Conservation (phyloP, 2,888 invertebrate genomes). For the Seira ritae region DNA sequence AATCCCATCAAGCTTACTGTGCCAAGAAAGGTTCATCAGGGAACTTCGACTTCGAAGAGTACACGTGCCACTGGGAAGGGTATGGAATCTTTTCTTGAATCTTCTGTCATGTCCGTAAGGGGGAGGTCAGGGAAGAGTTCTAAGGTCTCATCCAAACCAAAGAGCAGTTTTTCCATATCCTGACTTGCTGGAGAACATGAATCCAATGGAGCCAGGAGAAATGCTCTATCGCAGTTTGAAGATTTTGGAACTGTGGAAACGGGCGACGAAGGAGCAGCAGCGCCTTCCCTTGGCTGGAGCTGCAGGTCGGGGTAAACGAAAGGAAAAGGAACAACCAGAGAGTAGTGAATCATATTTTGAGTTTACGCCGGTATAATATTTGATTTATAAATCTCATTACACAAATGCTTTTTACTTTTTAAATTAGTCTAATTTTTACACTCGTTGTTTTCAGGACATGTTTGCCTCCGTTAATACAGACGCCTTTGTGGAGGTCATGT, state of each 20-base stretch:
- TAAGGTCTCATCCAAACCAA: neutral
- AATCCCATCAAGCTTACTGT: conserved; percentile 19
- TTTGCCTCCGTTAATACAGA: conserved; percentile 52
- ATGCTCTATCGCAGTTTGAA: conserved; percentile 15
- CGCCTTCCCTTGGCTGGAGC: too few species aligned
- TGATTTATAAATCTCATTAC: neutral
- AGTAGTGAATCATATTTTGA: neutral
- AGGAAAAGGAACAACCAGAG: conserved; percentile 20
- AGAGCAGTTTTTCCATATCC: conserved; percentile 41
- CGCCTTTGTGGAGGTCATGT: conserved; percentile 53
- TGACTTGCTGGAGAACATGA: neutral
- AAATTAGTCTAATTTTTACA: neutral
- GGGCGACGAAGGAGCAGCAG: neutral
- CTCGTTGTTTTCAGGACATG: conserved; percentile 44
- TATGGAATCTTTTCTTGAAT: too few species aligned
- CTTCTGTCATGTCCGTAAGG: neutral
- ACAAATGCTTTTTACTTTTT: neutral
- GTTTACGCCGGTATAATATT: neutral
- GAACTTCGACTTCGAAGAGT: neutral
- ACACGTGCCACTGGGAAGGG: neutral
- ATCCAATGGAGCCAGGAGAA: conserved; percentile 17
- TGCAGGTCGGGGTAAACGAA: conserved; percentile 4
- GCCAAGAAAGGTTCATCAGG: neutral
- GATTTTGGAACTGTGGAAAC: conserved; percentile 1
- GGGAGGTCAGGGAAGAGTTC: neutral